Conservation (phyloP, 2,888 invertebrate genomes). For the Zaprionus obscuricornis region DNA sequence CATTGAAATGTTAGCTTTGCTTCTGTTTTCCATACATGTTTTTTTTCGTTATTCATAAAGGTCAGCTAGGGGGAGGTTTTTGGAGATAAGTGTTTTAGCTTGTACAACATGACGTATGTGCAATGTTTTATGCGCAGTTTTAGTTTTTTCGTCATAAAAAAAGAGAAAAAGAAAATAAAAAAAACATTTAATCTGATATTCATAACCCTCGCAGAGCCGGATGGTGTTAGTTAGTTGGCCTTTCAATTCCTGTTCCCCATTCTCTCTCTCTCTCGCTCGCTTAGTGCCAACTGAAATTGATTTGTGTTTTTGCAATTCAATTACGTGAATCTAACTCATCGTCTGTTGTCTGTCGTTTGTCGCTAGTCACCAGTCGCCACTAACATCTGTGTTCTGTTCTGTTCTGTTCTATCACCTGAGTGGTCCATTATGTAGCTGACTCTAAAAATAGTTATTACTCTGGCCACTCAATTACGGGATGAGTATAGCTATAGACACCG, state of each 20-base stretch:
- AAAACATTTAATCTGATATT: conserved; percentile 23
- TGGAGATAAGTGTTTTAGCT: conserved; percentile 1
- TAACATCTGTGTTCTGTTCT: too few species aligned
- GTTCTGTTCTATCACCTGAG: too few species aligned
- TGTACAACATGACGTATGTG: conserved; percentile 53
- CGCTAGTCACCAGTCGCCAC: too few species aligned
- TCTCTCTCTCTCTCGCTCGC: too few species aligned
- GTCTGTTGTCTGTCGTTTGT: conserved; percentile 14
- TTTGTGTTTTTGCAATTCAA: conserved; percentile 62
- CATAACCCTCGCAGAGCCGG: conserved; percentile 15
- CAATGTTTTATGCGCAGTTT: conserved; percentile 62
- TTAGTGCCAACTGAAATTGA: conserved; percentile 51
- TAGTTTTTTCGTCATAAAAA: conserved; percentile 21
- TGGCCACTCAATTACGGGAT: conserved; percentile 23
- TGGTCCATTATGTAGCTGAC: too few species aligned
- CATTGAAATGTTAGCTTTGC: conserved; percentile 49
- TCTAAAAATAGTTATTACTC: conserved; percentile 52
- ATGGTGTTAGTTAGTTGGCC: conserved; percentile 27
- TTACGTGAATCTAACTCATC: conserved; percentile 37
- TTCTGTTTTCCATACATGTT: conserved; percentile 37
- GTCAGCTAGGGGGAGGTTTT: conserved; percentile 20
- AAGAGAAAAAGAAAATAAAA: conserved; percentile 2
- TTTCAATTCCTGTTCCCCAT: conserved; percentile 11
- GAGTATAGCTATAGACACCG: too few species aligned
- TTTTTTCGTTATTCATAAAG: conserved; percentile 64